Evolutionary conservation across 2,113 vertebrate genomes (phyloP).

Genomic region (Anarhynchus alexandrinus): DNA sequence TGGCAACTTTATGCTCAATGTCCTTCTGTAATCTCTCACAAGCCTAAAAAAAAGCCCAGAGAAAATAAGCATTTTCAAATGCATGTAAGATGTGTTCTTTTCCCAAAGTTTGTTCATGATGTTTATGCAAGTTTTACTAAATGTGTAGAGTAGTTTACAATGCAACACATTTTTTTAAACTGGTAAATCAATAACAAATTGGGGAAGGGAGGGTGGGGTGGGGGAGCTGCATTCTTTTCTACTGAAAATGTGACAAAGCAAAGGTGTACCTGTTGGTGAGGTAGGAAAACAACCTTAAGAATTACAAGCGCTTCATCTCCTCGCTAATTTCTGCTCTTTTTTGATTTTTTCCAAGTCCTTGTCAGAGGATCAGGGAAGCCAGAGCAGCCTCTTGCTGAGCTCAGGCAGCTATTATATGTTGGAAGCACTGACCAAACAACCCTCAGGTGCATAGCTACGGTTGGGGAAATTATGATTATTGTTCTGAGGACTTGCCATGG

Average conservation of each 20-base stretch:
- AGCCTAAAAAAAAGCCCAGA: not conserved
- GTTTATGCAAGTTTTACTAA: not conserved
- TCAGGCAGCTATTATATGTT: not conserved
- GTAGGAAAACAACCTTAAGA: not conserved
- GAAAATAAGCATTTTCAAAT: not conserved
- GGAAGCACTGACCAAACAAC: not conserved
- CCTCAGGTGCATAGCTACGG: conserved; percentile 3
- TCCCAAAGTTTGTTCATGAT: not conserved
- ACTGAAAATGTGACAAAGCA: not conserved
- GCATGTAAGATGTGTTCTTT: not conserved
- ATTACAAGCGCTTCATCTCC: not conserved
- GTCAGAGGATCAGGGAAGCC: not conserved
- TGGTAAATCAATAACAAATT: not conserved
- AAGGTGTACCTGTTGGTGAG: not conserved
- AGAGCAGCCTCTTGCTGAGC: not conserved
- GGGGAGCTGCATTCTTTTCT: not conserved
- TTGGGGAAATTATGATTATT: conserved; percentile 16
- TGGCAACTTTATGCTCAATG: not conserved
- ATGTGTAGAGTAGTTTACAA: not conserved
- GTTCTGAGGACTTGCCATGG: not conserved
- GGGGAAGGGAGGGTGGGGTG: not conserved
- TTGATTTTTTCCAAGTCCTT: not conserved
- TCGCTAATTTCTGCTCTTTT: not conserved
- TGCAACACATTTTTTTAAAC: not conserved
- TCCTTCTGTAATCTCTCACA: not conserved